These are phyloP conservation scores for Epinotia bilunana DNA, from an alignment of 2,888 invertebrate genomes.

Conservation along the genomic window DNA sequence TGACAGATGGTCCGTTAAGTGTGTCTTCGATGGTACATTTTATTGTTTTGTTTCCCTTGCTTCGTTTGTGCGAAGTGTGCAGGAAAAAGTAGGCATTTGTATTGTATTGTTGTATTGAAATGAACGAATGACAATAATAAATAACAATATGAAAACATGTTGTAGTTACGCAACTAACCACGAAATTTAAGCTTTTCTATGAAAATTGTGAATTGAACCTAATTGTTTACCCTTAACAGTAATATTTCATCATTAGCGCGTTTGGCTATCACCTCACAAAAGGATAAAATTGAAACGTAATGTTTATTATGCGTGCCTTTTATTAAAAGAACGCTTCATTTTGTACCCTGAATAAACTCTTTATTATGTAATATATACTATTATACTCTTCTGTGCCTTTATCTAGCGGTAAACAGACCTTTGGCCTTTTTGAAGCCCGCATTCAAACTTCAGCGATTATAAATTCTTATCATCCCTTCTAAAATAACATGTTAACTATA, in stretches of 20 bases:
- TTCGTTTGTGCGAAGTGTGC: too few relatives aligned
- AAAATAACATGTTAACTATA: neutral
- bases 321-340: constrained; percentile 27
- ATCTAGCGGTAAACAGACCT: constrained; percentile 26
- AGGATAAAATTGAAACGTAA: constrained; percentile 26
- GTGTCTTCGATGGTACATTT: too few relatives aligned
- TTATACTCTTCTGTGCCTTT: constrained; percentile 6
- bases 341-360: constrained; percentile 23
- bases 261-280: constrained; percentile 29
- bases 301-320: constrained; percentile 39
- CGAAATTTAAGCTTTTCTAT: too few relatives aligned
- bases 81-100: too few relatives aligned
- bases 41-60: too few relatives aligned
- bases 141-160: too few relatives aligned
- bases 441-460: constrained; percentile 14
- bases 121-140: too few relatives aligned
- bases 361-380: too few relatives aligned
- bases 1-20: too few relatives aligned
- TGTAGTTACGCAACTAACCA: too few relatives aligned
- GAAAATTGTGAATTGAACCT: too few relatives aligned
- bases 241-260: constrained; percentile 43
- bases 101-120: too few relatives aligned
- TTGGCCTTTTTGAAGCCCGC: constrained; percentile 14
- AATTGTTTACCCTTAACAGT: constrained; percentile 15
- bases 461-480: constrained; percentile 6